Base-by-base conservation (phyloP, 2,797 vertebrate species). In the Eulemur mongoz region DNA sequence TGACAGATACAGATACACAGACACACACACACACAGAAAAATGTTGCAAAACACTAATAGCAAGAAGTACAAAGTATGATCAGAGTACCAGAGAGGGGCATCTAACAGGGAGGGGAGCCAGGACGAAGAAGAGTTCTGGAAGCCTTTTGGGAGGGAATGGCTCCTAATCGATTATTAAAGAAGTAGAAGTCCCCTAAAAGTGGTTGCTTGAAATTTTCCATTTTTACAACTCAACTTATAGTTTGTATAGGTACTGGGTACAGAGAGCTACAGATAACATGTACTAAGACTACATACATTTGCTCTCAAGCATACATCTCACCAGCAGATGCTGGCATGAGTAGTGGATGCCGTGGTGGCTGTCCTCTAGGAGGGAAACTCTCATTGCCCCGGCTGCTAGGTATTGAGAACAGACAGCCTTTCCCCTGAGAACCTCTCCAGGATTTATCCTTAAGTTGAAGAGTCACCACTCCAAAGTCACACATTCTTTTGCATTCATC, bases 341-440 rank as follows among this genome's bases (percentile, higher is more conserved):
- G 22, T 3, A 35, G 57, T 2, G 30, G 65, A 27, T 0, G 0
- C 6, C 2, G 25, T 23, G 20, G 23, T 45, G 30, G n/a, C 50
- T 2, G 43, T 13, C 59, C 17, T 43, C 9, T 4, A 54, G 78
- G 63, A n/a, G 32, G 5, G 30, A 79, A 65, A 30, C 52, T 10
- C 67, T 27, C 32, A 18, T 23, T 7, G 40, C 15, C 13, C 18
- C 57, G 4, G 35, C 15, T 72, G 35, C 7, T 0, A 0, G 3
- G 7, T 4, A 1, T 2, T 6, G 38, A n/a, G 18, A 54, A 14
- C 27, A 11, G 67, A 30, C 30, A 15, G 90, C 15, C 17, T 27
- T 43, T 6, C 23, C 57, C 65, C 35, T 30, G 23, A 69, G 54
- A 65, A 20, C 18, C 23, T 27, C 27, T 70, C 32, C 7, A n/a